These are phyloP conservation scores for Candoia aspera DNA, from an alignment of 2,113 vertebrate genomes.

Conservation along the genomic window DNA sequence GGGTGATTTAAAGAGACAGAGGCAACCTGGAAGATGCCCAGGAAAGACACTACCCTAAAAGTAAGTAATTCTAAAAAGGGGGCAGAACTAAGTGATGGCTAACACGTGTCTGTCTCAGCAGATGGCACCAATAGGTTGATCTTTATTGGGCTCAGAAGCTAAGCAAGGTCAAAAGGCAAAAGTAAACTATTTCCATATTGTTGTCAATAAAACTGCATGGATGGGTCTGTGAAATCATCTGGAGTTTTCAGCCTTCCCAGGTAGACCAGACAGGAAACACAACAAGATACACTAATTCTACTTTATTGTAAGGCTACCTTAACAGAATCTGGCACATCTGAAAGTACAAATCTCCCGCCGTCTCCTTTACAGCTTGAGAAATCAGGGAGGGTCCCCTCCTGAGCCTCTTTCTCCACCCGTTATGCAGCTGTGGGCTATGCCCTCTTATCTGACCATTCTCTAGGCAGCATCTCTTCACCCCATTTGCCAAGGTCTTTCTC, in stretches of 20 bases:
- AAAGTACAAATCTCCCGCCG: too few species aligned
- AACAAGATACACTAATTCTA: too few species aligned
- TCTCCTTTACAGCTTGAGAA: too few species aligned
- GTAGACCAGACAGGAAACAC: too few species aligned
- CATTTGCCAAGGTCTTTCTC: too few species aligned
- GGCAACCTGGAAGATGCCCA: background rate
- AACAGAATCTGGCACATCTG: too few species aligned
- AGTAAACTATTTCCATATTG: background rate
- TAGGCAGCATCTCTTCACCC: too few species aligned
- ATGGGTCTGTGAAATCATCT: background rate
- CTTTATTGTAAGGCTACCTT: too few species aligned
- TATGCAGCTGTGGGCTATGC: too few species aligned
- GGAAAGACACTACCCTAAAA: constrained; percentile 12
- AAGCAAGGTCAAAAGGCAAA: background rate
- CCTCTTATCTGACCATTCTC: too few species aligned
- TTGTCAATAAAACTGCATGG: background rate
- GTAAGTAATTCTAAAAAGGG: constrained; percentile 20
- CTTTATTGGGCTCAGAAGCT: background rate
- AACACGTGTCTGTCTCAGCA: background rate
- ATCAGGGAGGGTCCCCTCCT: too few species aligned
- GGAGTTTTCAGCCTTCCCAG: background rate
- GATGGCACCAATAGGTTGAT: background rate
- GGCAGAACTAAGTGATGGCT: background rate
- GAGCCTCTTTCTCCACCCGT: too few species aligned
- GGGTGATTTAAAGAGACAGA: constrained; percentile 25